Percentiles rank a stretch among this genome's conserved stretches.
Conservation (phyloP, 2,113 vertebrate species). For the Actenoides lindsayi region DNA sequence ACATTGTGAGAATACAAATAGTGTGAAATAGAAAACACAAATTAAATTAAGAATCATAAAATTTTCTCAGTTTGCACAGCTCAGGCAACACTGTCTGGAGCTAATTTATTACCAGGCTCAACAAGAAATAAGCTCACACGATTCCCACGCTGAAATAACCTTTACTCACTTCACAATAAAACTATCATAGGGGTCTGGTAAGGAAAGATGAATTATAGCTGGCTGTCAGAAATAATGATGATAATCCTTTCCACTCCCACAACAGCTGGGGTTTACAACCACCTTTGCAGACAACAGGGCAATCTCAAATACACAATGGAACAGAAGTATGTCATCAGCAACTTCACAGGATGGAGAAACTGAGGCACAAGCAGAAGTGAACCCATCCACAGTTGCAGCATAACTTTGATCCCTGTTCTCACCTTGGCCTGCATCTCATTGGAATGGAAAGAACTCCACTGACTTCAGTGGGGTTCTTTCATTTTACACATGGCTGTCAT, state of each 20-base stretch:
- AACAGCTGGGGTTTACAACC: neutral
- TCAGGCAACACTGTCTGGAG: conserved; percentile 21
- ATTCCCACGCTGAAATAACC: conserved; percentile 41
- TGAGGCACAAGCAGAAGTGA: neutral
- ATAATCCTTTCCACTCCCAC: conserved; percentile 40
- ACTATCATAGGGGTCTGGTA: conserved; percentile 46
- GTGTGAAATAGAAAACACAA: conserved; percentile 6
- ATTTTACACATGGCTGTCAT: neutral
- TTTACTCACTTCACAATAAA: conserved; percentile 47
- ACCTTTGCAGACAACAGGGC: neutral
- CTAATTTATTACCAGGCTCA: conserved; percentile 49
- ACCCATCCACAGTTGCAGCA: fast-evolving
- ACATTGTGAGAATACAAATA: conserved; percentile 28
- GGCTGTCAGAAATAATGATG: conserved; percentile 56
- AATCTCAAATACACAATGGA: neutral
- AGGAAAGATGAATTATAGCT: conserved; percentile 51
- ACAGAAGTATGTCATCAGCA: neutral
- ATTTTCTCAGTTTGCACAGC: conserved; percentile 1
- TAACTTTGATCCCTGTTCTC: neutral
- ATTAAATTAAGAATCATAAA: conserved; percentile 52
- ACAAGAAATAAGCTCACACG: conserved; percentile 34
- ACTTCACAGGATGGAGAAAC: neutral
- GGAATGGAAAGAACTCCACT: neutral
- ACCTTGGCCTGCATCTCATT: neutral
- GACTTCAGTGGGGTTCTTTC: neutral